phyloP scores from a whole-genome alignment of 2,888 invertebrate species.

The Dorcus parallelipipedus region DNA sequence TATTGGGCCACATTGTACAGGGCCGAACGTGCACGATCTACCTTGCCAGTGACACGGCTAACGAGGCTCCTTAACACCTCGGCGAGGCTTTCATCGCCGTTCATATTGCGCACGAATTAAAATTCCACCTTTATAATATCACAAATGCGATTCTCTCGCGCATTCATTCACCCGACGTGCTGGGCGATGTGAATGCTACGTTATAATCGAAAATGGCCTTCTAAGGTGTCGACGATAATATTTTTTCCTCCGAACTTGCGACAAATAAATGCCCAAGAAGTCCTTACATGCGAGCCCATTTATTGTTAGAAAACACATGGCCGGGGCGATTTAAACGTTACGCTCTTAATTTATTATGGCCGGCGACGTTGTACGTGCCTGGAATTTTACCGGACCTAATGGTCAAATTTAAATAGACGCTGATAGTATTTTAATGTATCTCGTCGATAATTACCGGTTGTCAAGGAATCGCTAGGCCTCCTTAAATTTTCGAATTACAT shows the following conservation, averaged over 20 bases:
- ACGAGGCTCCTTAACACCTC: conserved; percentile 1
- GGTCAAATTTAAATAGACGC: too few relatives aligned
- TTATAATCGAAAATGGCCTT: neutral
- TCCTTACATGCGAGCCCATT: neutral
- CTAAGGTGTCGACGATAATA: neutral
- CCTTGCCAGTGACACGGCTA: neutral
- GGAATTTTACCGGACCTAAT: too few relatives aligned
- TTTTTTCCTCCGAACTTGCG: neutral
- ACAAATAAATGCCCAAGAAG: neutral
- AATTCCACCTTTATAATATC: neutral
- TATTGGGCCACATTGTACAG: too few relatives aligned
- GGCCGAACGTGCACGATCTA: too few relatives aligned
- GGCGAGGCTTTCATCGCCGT: neutral
- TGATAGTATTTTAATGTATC: too few relatives aligned
- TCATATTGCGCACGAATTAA: conserved; percentile 2
- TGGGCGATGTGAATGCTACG: neutral
- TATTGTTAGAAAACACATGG: neutral
- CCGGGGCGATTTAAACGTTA: neutral
- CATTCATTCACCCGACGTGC: neutral
- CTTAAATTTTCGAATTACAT: too few relatives aligned
- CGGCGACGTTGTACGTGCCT: too few relatives aligned
- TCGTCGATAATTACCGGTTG: too few relatives aligned
- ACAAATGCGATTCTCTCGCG: neutral
- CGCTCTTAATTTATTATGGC: neutral
- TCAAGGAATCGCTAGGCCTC: too few relatives aligned